Evolutionary conservation across 2,888 invertebrate genomes (phyloP).

Genomic region (Laspeyria flexula): DNA sequence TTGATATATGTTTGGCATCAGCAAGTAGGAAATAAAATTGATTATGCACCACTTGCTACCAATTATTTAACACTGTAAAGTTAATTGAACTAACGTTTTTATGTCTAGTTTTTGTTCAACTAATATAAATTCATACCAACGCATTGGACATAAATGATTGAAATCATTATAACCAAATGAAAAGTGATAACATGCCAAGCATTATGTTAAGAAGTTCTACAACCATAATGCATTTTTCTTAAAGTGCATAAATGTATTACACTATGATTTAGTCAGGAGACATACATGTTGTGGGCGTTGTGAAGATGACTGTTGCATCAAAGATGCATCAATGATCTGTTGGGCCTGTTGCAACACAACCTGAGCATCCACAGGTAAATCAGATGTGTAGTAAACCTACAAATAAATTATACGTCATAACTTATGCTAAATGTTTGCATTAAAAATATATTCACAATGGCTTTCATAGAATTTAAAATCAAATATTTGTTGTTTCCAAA

Average conservation of each 20-base stretch:
- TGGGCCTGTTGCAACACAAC: conserved; percentile 85
- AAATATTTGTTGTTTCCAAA: too few relatives aligned
- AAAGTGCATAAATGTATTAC: conserved; percentile 59
- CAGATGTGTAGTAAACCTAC: conserved; percentile 86
- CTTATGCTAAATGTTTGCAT: conserved; percentile 30
- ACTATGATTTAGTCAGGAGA: conserved; percentile 61
- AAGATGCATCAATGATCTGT: conserved; percentile 85
- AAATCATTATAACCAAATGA: conserved; percentile 44
- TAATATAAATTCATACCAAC: neutral
- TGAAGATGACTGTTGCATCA: conserved; percentile 83
- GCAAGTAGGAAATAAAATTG: neutral
- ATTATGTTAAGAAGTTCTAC: conserved; percentile 51
- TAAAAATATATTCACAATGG: neutral
- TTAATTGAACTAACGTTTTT: neutral
- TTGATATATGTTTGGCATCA: too few relatives aligned
- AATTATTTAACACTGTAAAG: neutral
- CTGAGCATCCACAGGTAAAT: conserved; percentile 84
- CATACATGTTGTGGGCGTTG: conserved; percentile 86
- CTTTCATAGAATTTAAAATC: neutral
- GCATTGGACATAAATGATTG: conserved; percentile 2
- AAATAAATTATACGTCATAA: conserved; percentile 72
- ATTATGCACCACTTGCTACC: neutral
- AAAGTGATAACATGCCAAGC: conserved; percentile 68
- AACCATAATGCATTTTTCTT: conserved; percentile 52
- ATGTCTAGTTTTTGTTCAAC: neutral